Evolutionary conservation across 2,797 vertebrate genomes (phyloP).

Genomic region (Typhlichthys subterraneus): DNA sequence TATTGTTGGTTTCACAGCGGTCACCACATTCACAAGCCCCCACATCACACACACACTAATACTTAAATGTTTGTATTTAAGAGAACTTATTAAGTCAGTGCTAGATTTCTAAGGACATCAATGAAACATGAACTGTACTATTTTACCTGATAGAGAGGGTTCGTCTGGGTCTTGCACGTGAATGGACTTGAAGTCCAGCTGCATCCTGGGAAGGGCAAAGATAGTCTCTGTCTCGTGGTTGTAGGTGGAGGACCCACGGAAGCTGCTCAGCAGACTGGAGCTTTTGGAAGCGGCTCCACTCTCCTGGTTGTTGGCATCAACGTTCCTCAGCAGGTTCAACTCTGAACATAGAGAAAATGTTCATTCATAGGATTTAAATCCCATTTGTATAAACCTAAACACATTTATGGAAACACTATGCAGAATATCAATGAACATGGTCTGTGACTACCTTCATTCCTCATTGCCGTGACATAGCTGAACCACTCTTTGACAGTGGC

Average conservation of each 20-base stretch:
- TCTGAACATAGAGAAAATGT: constrained; percentile 73
- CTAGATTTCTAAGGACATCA: too few relatives aligned
- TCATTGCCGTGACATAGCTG: constrained; percentile 95
- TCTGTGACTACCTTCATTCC: constrained; percentile 87
- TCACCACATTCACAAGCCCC: too few relatives aligned
- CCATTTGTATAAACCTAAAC: not conserved
- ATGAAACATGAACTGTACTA: too few relatives aligned
- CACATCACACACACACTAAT: too few relatives aligned
- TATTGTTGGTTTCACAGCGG: too few relatives aligned
- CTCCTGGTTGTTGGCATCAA: constrained; percentile 91
- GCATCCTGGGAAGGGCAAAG: constrained; percentile 97
- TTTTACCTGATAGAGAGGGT: constrained; percentile 87
- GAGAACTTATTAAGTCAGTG: too few relatives aligned
- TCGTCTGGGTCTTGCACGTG: constrained; percentile 96
- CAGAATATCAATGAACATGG: not conserved
- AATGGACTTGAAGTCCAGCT: constrained; percentile 97
- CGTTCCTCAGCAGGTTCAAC: constrained; percentile 92
- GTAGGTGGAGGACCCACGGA: constrained; percentile 92
- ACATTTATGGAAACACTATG: not conserved
- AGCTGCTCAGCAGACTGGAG: constrained; percentile 90
- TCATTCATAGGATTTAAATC: constrained; percentile 7
- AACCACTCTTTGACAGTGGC: constrained; percentile 99
- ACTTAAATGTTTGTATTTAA: too few relatives aligned
- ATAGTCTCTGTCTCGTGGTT: constrained; percentile 99
- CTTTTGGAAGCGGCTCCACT: constrained; percentile 87